Percentiles rank a stretch among this genome's conserved stretches.
phyloP scores from a whole-genome alignment of 2,113 vertebrate species.

The Panurus biarmicus region DNA sequence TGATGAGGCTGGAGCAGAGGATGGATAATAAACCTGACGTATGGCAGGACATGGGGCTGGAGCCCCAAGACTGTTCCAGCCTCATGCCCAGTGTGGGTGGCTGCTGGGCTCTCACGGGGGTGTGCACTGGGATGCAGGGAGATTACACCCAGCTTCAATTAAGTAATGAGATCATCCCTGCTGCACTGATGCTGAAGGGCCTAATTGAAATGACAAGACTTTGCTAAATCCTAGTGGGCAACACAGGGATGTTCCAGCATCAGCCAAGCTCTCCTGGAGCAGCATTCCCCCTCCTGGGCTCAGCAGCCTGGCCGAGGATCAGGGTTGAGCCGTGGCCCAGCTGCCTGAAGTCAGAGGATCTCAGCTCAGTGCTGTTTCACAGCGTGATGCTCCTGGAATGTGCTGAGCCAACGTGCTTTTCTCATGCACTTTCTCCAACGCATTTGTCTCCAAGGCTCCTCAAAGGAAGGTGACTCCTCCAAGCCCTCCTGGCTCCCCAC shows the following conservation, averaged over 20 bases:
- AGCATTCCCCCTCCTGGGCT: not conserved
- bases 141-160: not conserved
- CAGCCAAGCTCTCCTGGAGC: not conserved
- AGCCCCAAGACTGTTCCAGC: not conserved
- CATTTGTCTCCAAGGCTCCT: not conserved
- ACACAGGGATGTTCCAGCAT: not conserved
- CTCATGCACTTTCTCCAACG: accelerated
- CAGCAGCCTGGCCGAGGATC: not conserved
- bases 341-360: not conserved
- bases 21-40: not conserved
- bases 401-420: accelerated
- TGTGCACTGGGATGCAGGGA: not conserved
- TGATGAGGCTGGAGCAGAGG: not conserved
- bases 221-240: not conserved
- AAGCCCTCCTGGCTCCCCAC: not conserved
- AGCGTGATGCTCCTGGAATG: accelerated
- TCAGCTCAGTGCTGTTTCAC: accelerated
- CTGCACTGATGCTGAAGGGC: not conserved
- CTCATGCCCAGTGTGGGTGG: accelerated
- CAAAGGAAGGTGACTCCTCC: not conserved
- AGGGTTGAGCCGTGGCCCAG: not conserved
- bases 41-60: not conserved
- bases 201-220: constrained; percentile 39
- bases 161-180: not conserved
- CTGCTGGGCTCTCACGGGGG: not conserved